Base-by-base conservation (phyloP, 2,888 invertebrate species). In the Campoletis raptor region DNA sequence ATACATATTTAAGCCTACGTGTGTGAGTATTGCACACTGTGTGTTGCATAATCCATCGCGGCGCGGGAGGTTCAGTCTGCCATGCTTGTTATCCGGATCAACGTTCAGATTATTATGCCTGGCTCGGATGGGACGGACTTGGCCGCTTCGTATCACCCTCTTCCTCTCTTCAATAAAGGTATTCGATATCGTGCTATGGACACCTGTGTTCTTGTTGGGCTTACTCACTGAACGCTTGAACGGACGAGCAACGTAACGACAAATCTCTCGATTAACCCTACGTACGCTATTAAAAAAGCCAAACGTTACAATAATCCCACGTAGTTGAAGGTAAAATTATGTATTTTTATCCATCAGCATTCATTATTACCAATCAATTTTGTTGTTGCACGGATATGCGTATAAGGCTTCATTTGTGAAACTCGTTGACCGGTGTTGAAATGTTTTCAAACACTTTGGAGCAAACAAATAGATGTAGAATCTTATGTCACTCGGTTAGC, bases 41-140 rank as follows among this genome's bases (percentile, higher is more conserved):
- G 80, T 70, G 80, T 72, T 86, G 81, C 84, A 84, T 86, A 84
- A 84, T 84, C 86, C 84, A 84, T 84, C 78, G 86, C 79, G 74
- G 84, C 30, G 64, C 45, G 79, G 48, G 82, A 79, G 78, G 64
- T 84, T 84, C 84, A 81, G 86, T 86, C 86, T 86, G 86, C 74
- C 84, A 74, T 74, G 74, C 84, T 86, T 86, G 86, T 86, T 86
- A 86, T 84, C 86, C 86, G 86, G 86, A 86, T 86, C 81, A 86
- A 84, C 81, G 84, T 86, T 73, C 84, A 81, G 81, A 86, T 86
- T 86, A 86, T 86, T 86, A 86, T 86, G 84, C 84, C 77, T 48
- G 40, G 83, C 77, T 64, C 77, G 66, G 81, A 64, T 81, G 37
- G 48, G 74, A 67, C 74, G 61, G 78, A 81, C 77, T 64, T 74